A percentile compares a stretch with the other conserved stretches of the same genome.
Conservation (phyloP, 2,888 invertebrate genomes). For the Phaonia tiefii region DNA sequence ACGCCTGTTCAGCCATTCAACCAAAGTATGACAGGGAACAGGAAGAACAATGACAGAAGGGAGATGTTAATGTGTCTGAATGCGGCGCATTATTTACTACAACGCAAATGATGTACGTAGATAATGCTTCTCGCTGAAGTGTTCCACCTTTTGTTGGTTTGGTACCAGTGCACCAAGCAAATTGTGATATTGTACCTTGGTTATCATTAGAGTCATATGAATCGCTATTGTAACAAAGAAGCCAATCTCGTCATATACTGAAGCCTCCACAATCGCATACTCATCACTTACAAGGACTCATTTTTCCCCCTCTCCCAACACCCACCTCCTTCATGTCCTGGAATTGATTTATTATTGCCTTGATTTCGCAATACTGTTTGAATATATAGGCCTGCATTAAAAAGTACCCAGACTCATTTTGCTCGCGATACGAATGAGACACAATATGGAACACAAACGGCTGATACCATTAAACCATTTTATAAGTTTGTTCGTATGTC, state of each 20-base stretch:
- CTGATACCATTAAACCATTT: slow-evolving; percentile 20
- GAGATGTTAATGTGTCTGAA: too few relatives aligned
- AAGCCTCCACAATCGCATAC: too few relatives aligned
- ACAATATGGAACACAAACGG: slow-evolving; percentile 14
- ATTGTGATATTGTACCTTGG: slow-evolving; percentile 1
- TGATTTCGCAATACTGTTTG: background rate
- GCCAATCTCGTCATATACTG: background rate
- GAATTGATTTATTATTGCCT: slow-evolving; percentile 11
- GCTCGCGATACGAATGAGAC: slow-evolving; percentile 12
- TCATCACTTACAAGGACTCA: too few relatives aligned
- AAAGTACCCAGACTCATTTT: background rate
- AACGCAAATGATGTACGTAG: too few relatives aligned
- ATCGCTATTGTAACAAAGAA: slow-evolving; percentile 14
- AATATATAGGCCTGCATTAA: background rate
- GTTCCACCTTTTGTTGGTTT: background rate
- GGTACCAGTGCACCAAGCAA: background rate
- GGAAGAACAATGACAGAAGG: too few relatives aligned
- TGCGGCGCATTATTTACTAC: too few relatives aligned
- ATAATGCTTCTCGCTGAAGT: too few relatives aligned
- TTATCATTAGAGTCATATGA: slow-evolving; percentile 1
- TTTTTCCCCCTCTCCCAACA: background rate
- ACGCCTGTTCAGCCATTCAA: too few relatives aligned
- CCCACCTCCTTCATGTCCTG: background rate
- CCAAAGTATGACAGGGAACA: too few relatives aligned
- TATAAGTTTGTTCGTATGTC: slow-evolving; percentile 23